phyloP scores from a whole-genome alignment of 2,888 invertebrate genomes.

The Cheiracanthium punctorium region DNA sequence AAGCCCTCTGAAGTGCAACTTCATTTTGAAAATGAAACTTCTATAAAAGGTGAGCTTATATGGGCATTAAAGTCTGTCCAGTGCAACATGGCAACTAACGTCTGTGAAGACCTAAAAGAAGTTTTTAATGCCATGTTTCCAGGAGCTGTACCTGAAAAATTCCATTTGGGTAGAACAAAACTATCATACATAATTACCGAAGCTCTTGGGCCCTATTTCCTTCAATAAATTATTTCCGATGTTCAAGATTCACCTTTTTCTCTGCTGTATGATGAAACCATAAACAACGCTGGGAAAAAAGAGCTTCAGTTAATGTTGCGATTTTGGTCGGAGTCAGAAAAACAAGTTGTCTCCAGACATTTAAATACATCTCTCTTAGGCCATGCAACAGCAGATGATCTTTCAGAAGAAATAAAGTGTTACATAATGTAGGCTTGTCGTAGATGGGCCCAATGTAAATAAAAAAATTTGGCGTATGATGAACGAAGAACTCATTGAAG shows the following conservation, averaged over 20 bases:
- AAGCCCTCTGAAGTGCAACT: not conserved
- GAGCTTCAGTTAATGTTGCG: constrained; percentile 19
- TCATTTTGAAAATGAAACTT: too few relatives aligned
- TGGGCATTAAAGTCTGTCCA: too few relatives aligned
- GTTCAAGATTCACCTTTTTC: not conserved
- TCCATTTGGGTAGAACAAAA: constrained; percentile 22
- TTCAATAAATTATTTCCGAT: not conserved
- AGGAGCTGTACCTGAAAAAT: too few relatives aligned
- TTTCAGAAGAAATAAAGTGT: not conserved
- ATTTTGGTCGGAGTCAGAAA: constrained; percentile 12
- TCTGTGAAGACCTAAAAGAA: constrained; percentile 3
- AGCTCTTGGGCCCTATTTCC: constrained; percentile 36
- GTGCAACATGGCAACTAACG: constrained; percentile 17
- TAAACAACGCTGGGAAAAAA: constrained; percentile 24
- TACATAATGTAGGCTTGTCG: not conserved
- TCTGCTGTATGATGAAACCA: constrained; percentile 28
- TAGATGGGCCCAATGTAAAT: not conserved
- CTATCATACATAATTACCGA: constrained; percentile 26
- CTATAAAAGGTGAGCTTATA: too few relatives aligned
- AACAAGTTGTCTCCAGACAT: not conserved
- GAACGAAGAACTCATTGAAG: not conserved
- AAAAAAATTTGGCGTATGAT: not conserved
- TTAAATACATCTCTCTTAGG: not conserved
- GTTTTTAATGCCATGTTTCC: constrained; percentile 31
- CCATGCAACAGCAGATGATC: not conserved